phyloP scores from a whole-genome alignment of 2,113 vertebrate genomes.

The Opisthocomus hoazin region DNA sequence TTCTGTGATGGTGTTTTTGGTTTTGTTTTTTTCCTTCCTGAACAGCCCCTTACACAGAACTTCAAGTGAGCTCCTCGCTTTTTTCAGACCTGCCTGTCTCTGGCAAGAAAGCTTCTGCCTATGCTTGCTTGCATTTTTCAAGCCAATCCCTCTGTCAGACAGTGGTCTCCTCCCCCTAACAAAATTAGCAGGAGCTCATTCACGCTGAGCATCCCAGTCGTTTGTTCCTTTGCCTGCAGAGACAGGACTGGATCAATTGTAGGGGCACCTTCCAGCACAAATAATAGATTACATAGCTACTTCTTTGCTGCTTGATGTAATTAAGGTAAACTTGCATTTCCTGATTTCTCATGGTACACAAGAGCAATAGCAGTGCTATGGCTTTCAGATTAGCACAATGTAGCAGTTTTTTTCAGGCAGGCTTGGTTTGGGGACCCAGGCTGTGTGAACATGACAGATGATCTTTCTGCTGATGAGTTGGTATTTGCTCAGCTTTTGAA shows the following conservation, averaged over 20 bases:
- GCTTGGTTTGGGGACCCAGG: background rate
- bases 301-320: slow-evolving; percentile 44
- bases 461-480: background rate
- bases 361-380: background rate
- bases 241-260: background rate
- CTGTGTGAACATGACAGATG: background rate
- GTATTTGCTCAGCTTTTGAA: background rate
- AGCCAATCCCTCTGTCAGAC: background rate
- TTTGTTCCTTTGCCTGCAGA: background rate
- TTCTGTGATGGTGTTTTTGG: too few relatives aligned
- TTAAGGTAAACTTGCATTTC: slow-evolving; percentile 25
- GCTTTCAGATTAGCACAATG: background rate
- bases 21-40: too few relatives aligned
- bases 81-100: background rate
- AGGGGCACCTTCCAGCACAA: background rate
- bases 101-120: background rate
- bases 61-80: background rate
- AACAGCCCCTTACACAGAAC: background rate
- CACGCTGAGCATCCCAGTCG: background rate
- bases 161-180: background rate
- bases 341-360: background rate
- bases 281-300: background rate
- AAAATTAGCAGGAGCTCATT: background rate
- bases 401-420: background rate
- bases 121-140: background rate